Conservation (phyloP, 1,140 invertebrate species). For the Apolygus lucorum region DNA sequence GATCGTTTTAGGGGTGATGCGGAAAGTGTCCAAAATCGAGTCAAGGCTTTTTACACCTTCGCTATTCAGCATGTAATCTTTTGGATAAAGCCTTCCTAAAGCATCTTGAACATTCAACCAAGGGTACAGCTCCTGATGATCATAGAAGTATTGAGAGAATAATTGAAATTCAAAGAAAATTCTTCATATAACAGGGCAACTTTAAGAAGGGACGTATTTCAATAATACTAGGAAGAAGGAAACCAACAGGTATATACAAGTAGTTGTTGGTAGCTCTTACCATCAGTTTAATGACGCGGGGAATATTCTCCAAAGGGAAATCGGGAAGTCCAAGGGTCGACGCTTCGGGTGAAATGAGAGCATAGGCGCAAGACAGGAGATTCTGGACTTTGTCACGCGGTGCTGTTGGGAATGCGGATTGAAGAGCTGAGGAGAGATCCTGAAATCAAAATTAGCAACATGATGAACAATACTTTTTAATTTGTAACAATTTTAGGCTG, state of each 20-base stretch:
- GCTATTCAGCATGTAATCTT: conserved; percentile 60
- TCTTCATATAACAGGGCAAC: conserved; percentile 29
- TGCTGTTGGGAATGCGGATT: conserved; percentile 47
- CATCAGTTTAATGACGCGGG: conserved; percentile 57
- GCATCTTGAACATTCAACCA: conserved; percentile 53
- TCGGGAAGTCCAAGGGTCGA: conserved; percentile 67
- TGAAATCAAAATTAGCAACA: conserved; percentile 37
- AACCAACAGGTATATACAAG: too few relatives aligned
- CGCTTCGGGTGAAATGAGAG: conserved; percentile 62
- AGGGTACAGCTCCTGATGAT: conserved; percentile 58
- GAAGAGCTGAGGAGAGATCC: conserved; percentile 50
- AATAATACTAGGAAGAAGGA: too few relatives aligned
- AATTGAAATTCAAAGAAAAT: too few relatives aligned
- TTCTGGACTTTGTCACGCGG: conserved; percentile 51
- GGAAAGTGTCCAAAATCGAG: conserved; percentile 54
- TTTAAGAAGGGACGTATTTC: too few relatives aligned
- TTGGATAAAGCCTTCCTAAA: conserved; percentile 73
- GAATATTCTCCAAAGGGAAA: conserved; percentile 81
- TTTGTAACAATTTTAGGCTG: too few relatives aligned
- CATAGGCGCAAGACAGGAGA: conserved; percentile 64
- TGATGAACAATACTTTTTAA: too few relatives aligned
- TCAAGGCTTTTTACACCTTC: conserved; percentile 62
- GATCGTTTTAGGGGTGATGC: conserved; percentile 39
- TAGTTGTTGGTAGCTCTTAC: too few relatives aligned
- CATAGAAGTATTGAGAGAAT: too few relatives aligned